Conservation (phyloP, 2,113 vertebrate species). For the Oncorhynchus nerka region DNA sequence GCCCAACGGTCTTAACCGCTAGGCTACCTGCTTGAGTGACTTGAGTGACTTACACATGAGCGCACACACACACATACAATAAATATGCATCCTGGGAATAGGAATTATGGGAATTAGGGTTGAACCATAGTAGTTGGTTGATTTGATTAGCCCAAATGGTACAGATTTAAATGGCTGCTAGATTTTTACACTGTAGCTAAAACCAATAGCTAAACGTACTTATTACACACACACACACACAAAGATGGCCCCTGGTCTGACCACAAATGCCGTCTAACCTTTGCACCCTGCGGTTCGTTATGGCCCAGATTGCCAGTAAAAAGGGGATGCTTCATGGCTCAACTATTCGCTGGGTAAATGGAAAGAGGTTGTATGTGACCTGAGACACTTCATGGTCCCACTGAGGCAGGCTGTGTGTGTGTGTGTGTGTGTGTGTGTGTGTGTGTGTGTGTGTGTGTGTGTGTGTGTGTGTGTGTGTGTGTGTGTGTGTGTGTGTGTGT, state of each 20-base stretch:
- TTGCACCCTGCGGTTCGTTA: conserved; percentile 72
- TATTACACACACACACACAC: conserved; percentile 43
- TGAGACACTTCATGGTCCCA: conserved; percentile 59
- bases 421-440: background rate
- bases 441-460: conserved; percentile 2
- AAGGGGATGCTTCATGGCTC: conserved; percentile 77
- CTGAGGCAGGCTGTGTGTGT: conserved; percentile 5
- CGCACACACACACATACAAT: conserved; percentile 10
- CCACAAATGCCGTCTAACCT: conserved; percentile 75
- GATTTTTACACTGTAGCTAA: too few relatives aligned
- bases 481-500: background rate
- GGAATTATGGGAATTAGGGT: too few relatives aligned
- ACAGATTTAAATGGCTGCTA: too few relatives aligned
- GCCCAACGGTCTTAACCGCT: too few relatives aligned
- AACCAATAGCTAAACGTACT: too few relatives aligned
- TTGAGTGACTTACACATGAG: background rate
- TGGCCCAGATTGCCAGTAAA: conserved; percentile 74
- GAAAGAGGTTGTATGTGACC: conserved; percentile 75
- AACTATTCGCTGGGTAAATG: conserved; percentile 78
- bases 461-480: background rate
- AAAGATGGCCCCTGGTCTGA: conserved; percentile 72
- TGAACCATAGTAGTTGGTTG: too few relatives aligned
- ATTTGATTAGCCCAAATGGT: too few relatives aligned
- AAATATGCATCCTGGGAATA: background rate
- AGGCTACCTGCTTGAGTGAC: too few relatives aligned